phyloP scores from a whole-genome alignment of 1,140 invertebrate species.

The Cheumatopsyche charites region DNA sequence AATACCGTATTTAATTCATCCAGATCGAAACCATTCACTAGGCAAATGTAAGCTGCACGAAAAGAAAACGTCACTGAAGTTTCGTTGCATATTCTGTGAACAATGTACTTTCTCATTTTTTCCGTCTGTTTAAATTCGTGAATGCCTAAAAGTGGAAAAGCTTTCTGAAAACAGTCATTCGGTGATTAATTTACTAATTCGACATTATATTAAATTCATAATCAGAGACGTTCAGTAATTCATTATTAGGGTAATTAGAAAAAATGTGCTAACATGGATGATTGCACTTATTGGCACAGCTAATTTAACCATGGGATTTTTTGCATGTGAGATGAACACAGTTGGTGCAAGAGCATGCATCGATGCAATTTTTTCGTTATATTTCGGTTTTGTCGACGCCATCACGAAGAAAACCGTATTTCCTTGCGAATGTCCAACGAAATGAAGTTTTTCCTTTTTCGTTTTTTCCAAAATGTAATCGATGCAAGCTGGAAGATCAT shows the following conservation, averaged over 20 bases:
- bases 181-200: too few relatives aligned
- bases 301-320: slow-evolving; percentile 54
- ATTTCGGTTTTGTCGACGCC: slow-evolving; percentile 63
- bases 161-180: neutral
- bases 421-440: slow-evolving; percentile 67
- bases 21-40: slow-evolving; percentile 62
- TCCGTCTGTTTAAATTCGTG: slow-evolving; percentile 65
- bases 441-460: slow-evolving; percentile 58
- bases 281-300: slow-evolving; percentile 50
- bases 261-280: slow-evolving; percentile 46
- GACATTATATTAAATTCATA: too few relatives aligned
- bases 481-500: slow-evolving; percentile 71
- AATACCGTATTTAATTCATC: slow-evolving; percentile 62
- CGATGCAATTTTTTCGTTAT: slow-evolving; percentile 62
- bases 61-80: slow-evolving; percentile 57
- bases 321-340: slow-evolving; percentile 54
- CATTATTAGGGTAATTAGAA: neutral
- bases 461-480: slow-evolving; percentile 65
- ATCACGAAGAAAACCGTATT: slow-evolving; percentile 66
- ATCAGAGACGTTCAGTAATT: too few relatives aligned
- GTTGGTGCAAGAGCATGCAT: slow-evolving; percentile 69
- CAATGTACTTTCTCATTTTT: slow-evolving; percentile 59
- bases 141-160: slow-evolving; percentile 53
- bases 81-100: slow-evolving; percentile 61
- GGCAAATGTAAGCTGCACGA: slow-evolving; percentile 66